Base-by-base conservation (phyloP, 1,140 invertebrate genomes). In the Drosophila punjabiensis region DNA sequence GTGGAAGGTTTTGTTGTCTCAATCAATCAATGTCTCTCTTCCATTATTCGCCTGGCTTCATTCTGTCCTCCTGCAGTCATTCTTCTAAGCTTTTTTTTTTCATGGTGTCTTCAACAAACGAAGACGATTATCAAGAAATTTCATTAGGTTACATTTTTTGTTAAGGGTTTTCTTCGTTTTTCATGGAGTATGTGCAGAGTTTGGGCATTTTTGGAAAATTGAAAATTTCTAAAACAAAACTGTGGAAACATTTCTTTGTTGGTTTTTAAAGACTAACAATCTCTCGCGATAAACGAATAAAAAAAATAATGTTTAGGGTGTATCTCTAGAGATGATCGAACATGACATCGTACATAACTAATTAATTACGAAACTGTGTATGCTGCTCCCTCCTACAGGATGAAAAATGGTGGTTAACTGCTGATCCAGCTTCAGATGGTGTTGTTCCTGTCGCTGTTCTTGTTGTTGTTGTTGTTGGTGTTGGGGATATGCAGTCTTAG, bases 71-170 rank as follows among this genome's bases (percentile, higher is more conserved):
- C 20, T 20, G 50, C 43, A 65, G 35, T 58, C 65, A 73, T 41
- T 73, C 50, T 39, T 35, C 52, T 47, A 69, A 52, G 43, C 41
- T 37, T 24, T 16, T 53, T 37, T 37, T 16, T 53, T 33, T 55
- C 43, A 20, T 39, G 48, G 48, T 39, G 68, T 85, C 82, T 85
- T 85, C 82, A 82, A 86, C 79, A 85, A 85, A 85, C 82, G 82
- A 85, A 85, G 82, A 85, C 74, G 77, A 67, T 55, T 67, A 56
- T 78, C 47, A 56, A 47, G 45, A 59, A 74, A 80, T 56, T 73
- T 73, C 32, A 48, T 35, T 73, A 74, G 69, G 63, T 71, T 56
- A 43, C 55, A 53, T 16, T 59, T 48, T 73, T 59, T 37, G 41
- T 43, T 24, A 28, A 50, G 20, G 20, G 11, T n/a, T 24, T 32